phyloP scores from a whole-genome alignment of 2,888 invertebrate genomes.

The Drosophila stalkeri region DNA sequence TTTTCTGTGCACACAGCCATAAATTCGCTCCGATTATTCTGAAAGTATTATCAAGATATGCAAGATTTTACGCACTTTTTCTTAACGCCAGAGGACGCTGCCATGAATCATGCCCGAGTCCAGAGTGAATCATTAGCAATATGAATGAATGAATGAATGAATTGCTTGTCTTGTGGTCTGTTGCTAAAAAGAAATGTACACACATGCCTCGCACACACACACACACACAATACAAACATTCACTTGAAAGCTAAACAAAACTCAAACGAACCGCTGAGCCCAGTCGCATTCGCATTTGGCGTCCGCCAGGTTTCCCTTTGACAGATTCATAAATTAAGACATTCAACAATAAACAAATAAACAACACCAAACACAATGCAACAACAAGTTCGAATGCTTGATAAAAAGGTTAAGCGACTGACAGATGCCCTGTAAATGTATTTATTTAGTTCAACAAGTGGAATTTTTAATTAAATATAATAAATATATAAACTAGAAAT shows the following conservation, averaged over 20 bases:
- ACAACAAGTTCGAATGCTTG: constrained; percentile 27
- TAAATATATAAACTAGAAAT: too few relatives aligned
- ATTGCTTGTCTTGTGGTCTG: constrained; percentile 47
- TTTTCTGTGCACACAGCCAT: constrained; percentile 57
- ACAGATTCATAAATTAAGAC: constrained; percentile 81
- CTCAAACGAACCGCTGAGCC: constrained; percentile 46
- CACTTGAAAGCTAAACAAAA: constrained; percentile 43
- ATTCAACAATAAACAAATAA: constrained; percentile 78
- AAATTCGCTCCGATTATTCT: constrained; percentile 61
- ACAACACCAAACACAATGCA: constrained; percentile 46
- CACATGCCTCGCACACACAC: constrained; percentile 8
- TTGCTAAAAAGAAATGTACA: constrained; percentile 39
- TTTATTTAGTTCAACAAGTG: not conserved
- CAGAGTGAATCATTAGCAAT: constrained; percentile 52
- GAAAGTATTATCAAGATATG: constrained; percentile 53
- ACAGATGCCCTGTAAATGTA: constrained; percentile 10
- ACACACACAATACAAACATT: constrained; percentile 5
- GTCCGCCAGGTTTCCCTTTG: constrained; percentile 46
- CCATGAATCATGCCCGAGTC: constrained; percentile 45
- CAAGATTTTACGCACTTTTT: constrained; percentile 47
- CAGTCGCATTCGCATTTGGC: constrained; percentile 33
- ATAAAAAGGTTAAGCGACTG: not conserved
- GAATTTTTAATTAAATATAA: not conserved
- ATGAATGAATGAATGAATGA: constrained; percentile 56
- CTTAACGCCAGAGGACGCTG: constrained; percentile 23